Evolutionary conservation across 2,888 invertebrate genomes (phyloP).

Genomic region (Chouioia cunea): DNA sequence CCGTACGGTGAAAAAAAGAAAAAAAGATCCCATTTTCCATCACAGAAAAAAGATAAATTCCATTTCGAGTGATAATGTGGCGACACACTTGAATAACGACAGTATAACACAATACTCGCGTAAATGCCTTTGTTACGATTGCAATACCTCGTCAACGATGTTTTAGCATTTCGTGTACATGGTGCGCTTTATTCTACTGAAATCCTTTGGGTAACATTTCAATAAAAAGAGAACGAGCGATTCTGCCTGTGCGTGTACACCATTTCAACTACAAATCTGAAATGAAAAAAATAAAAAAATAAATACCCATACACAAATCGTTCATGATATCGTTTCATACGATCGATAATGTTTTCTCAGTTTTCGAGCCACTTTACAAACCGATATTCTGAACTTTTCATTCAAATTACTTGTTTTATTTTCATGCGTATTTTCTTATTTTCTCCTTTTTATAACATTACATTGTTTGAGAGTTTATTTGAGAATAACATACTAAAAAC

Average conservation of each 20-base stretch:
- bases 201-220: constrained; percentile 45
- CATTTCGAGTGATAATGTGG: constrained; percentile 29
- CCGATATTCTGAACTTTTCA: too few relatives aligned
- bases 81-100: constrained; percentile 38
- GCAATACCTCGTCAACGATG: constrained; percentile 47
- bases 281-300: constrained; percentile 32
- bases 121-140: constrained; percentile 46
- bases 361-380: too few relatives aligned
- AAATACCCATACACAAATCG: not conserved
- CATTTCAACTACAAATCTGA: constrained; percentile 19
- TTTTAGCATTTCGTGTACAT: constrained; percentile 47
- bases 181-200: constrained; percentile 41
- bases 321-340: too few relatives aligned
- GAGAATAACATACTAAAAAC: too few relatives aligned
- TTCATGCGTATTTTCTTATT: too few relatives aligned
- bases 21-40: not conserved
- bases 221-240: constrained; percentile 42
- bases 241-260: constrained; percentile 10
- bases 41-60: constrained; percentile 21
- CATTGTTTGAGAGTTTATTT: too few relatives aligned
- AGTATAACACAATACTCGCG: constrained; percentile 43
- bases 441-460: too few relatives aligned
- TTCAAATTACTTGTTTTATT: too few relatives aligned
- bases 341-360: too few relatives aligned
- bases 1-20: not conserved